phyloP scores from a whole-genome alignment of 2,797 vertebrate species.

The Hyperoplus immaculatus region DNA sequence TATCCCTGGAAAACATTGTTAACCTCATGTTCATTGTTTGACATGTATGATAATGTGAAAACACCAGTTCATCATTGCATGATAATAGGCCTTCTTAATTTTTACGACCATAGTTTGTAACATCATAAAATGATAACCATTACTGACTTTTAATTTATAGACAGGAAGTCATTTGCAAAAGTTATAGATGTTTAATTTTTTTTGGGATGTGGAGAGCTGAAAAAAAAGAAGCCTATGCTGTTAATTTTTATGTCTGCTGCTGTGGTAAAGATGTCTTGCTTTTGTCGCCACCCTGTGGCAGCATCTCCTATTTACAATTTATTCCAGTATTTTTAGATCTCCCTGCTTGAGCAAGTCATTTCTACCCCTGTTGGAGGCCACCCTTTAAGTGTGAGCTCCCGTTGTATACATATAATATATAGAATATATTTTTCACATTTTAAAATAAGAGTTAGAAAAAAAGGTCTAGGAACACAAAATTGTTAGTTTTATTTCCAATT shows the following conservation, averaged over 20 bases:
- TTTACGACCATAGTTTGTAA: background rate
- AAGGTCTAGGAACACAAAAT: background rate
- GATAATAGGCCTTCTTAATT: background rate
- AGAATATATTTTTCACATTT: background rate
- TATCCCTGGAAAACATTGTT: background rate
- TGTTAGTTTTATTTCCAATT: background rate
- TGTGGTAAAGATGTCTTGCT: background rate
- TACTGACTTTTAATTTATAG: background rate
- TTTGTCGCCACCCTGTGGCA: constrained; percentile 65
- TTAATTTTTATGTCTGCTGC: background rate
- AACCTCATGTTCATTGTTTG: constrained; percentile 2
- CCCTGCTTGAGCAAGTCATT: background rate
- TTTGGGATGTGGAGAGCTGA: background rate
- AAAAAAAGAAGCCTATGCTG: background rate
- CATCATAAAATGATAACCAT: background rate
- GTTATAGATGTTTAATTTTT: background rate
- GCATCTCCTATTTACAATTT: background rate
- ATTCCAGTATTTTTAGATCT: background rate
- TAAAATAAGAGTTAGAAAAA: background rate
- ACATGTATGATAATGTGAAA: background rate
- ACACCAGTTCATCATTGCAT: background rate
- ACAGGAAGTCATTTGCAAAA: constrained; percentile 3
- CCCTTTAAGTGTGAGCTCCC: background rate
- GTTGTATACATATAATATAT: background rate
- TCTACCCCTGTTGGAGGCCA: background rate